A percentile compares a stretch with the other conserved stretches of the same genome.
phyloP scores from a whole-genome alignment of 53 echinoderm and acorn worm genomes.

The Crossaster papposus region DNA sequence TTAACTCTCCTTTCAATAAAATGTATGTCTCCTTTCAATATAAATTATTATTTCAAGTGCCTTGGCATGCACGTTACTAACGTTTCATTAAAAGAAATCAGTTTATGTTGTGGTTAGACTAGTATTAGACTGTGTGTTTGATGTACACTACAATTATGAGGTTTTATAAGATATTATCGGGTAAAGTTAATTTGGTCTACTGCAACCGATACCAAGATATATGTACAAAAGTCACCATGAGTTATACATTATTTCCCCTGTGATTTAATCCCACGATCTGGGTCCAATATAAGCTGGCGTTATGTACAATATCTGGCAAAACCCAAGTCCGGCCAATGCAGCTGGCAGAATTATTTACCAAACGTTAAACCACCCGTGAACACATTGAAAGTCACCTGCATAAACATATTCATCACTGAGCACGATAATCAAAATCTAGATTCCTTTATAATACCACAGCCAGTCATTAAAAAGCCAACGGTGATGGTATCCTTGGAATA shows the following conservation, averaged over 20 bases:
- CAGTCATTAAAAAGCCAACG: not conserved
- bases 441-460: not conserved
- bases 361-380: not conserved
- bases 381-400: conserved; percentile 5
- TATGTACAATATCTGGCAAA: not conserved
- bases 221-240: too few species aligned
- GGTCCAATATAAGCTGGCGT: not conserved
- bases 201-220: too few species aligned
- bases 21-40: too few species aligned
- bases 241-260: not conserved
- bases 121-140: too few species aligned
- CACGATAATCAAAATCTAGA: not conserved
- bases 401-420: conserved; percentile 15
- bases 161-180: too few species aligned
- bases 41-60: too few species aligned
- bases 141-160: too few species aligned
- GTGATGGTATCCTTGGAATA: not conserved
- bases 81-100: too few species aligned
- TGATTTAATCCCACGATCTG: not conserved
- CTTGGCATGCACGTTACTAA: too few species aligned
- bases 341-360: not conserved
- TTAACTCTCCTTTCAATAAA: too few species aligned
- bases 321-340: not conserved
- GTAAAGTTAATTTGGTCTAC: too few species aligned
- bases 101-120: too few species aligned